These are phyloP conservation scores for Poliocrania exsul DNA, from an alignment of 2,797 vertebrate species.

Conservation along the genomic window DNA sequence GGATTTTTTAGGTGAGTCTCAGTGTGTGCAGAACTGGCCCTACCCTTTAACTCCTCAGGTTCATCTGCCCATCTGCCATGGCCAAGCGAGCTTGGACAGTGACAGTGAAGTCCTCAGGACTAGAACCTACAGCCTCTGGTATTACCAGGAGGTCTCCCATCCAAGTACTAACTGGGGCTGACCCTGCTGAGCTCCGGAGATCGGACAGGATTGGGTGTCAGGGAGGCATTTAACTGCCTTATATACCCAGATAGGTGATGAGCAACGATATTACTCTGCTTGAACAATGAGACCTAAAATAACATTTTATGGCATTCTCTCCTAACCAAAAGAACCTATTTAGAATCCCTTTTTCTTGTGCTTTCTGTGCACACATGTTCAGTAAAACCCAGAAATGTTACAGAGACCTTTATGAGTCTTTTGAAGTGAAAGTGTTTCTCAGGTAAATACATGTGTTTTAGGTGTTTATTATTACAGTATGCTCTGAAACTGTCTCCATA, in stretches of 20 bases:
- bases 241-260: neutral
- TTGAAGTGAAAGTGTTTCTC: conserved; percentile 7
- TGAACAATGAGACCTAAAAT: neutral
- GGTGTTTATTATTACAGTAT: neutral
- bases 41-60: too few species aligned
- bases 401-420: neutral
- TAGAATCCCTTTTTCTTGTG: neutral
- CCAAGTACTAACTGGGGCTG: too few species aligned
- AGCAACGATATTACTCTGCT: neutral
- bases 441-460: neutral
- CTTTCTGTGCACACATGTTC: neutral
- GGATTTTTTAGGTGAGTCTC: too few species aligned
- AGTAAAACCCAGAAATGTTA: neutral
- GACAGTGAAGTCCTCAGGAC: too few species aligned
- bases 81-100: too few species aligned
- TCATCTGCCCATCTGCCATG: too few species aligned
- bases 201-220: too few species aligned
- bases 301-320: neutral
- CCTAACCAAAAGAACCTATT: neutral
- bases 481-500: neutral
- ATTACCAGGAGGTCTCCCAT: too few species aligned
- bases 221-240: too few species aligned
- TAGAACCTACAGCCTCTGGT: too few species aligned
- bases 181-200: too few species aligned
- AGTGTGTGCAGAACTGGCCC: too few species aligned